phyloP scores from a whole-genome alignment of 2,888 invertebrate genomes.

The Iphiclides podalirius region DNA sequence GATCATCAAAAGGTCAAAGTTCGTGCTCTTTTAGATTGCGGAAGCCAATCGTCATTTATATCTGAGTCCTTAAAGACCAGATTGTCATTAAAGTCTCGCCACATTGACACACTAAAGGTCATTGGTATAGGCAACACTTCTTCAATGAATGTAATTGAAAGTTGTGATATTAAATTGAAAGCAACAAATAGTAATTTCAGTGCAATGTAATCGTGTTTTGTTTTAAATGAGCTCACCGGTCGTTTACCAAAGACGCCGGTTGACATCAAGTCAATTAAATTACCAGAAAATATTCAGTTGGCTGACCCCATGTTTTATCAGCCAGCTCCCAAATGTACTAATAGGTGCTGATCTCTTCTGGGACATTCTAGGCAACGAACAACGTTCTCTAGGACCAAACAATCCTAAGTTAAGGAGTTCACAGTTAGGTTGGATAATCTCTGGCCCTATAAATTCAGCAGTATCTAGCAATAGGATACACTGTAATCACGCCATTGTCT shows the following conservation, averaged over 20 bases:
- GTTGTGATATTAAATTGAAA: not conserved
- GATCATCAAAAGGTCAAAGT: not conserved
- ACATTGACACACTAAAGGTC: not conserved
- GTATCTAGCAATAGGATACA: conserved; percentile 2
- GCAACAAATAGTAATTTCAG: not conserved
- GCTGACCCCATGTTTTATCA: not conserved
- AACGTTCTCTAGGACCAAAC: not conserved
- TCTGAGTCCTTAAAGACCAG: conserved; percentile 12
- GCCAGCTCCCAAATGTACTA: not conserved
- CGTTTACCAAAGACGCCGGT: conserved; percentile 20
- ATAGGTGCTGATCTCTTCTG: conserved; percentile 4
- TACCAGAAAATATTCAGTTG: not conserved
- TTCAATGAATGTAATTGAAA: not conserved
- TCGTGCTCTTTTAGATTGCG: not conserved
- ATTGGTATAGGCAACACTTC: not conserved
- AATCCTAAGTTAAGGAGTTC: not conserved
- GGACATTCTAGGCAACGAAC: conserved; percentile 4
- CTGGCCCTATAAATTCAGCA: conserved; percentile 8
- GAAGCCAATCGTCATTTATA: conserved; percentile 22
- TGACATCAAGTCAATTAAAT: not conserved
- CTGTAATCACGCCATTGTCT: conserved; percentile 1
- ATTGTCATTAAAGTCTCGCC: not conserved
- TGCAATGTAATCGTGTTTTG: not conserved
- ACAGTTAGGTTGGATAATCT: conserved; percentile 5
- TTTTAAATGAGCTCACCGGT: conserved; percentile 25